Base-by-base conservation (phyloP, 2,888 invertebrate species). In the Scaeva pyrastri region DNA sequence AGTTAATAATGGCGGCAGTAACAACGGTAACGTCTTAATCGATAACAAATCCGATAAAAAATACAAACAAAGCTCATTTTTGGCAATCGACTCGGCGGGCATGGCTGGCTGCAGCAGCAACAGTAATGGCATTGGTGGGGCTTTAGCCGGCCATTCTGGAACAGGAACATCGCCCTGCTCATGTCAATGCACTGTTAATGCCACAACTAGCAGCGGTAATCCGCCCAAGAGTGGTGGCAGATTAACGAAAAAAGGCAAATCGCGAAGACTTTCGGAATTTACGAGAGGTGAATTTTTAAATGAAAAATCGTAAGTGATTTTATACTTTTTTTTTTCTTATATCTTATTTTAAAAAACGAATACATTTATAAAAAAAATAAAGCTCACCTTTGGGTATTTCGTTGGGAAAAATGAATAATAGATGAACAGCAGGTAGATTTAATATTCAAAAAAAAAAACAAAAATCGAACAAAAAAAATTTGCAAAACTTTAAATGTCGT, bases 221-320 rank as follows among this genome's bases (percentile, higher is more conserved):
- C 52, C 66, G 12, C 50, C 68, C n/a, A 43, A 66, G 64, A 41
- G 2, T 43, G 66, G 43, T 43, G 66, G 43, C 16, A 66, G 76
- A 64, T 6, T 79, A 73, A 88, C 88, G 89, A 92, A 91, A 89
- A 92, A 92, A 90, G 91, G 90, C 89, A 93, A 92, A 91, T 92
- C 93, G 88, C 90, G 93, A 78, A 91, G 93, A 89, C 91, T 93
- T 89, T 93, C 93, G 88, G 93, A 93, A 90, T 93, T 93, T 91
- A 93, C 93, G 90, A 91, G 92, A 88, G 93, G 93, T 90, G 93
- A 93, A 93, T 93, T 93, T 91, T 90, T 93, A 91, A 93, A 93
- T 90, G 93, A 93, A 92, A 93, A 93, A 92, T 90, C 90, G 93
- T 93, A 92, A 93, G 93, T 93, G 75, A 75, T 71, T 68, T 50